Conservation (phyloP, 2,888 invertebrate species). For the Isotomurus palustris region DNA sequence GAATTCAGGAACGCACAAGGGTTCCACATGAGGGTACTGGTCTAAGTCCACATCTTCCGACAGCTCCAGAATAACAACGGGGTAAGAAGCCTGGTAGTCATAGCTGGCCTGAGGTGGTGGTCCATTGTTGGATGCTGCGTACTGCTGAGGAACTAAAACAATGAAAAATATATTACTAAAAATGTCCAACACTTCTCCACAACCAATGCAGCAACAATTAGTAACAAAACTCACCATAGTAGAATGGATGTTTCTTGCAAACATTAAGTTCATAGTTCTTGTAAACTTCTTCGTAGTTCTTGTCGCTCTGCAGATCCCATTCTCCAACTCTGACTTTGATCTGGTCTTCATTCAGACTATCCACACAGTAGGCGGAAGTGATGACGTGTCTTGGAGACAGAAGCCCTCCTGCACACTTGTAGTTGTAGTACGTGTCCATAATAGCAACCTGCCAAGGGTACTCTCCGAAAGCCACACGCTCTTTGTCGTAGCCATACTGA, state of each 20-base stretch:
- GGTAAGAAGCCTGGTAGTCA: constrained; percentile 35
- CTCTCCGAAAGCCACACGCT: constrained; percentile 40
- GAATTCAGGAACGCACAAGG: constrained; percentile 41
- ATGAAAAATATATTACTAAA: constrained; percentile 1
- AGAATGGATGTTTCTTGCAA: constrained; percentile 44
- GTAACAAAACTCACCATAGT: constrained; percentile 29
- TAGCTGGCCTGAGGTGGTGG: constrained; percentile 13
- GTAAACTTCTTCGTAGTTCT: constrained; percentile 43
- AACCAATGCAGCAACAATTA: not conserved
- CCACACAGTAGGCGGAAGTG: constrained; percentile 41
- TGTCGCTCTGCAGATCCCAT: constrained; percentile 40
- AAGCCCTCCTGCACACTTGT: constrained; percentile 41
- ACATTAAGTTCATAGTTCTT: constrained; percentile 42
- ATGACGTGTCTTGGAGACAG: constrained; percentile 43
- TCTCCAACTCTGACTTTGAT: constrained; percentile 43
- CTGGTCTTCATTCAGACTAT: constrained; percentile 26
- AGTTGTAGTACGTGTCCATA: constrained; percentile 41
- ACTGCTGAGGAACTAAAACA: constrained; percentile 34
- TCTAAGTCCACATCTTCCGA: constrained; percentile 42
- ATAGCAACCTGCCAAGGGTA: constrained; percentile 45
- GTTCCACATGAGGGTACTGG: constrained; percentile 41
- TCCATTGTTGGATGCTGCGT: constrained; percentile 2
- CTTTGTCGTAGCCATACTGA: constrained; percentile 39
- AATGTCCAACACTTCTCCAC: not conserved
- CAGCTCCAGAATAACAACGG: constrained; percentile 43